Base-by-base conservation (phyloP, 2,888 invertebrate species). In the Tenthredo distinguenda region DNA sequence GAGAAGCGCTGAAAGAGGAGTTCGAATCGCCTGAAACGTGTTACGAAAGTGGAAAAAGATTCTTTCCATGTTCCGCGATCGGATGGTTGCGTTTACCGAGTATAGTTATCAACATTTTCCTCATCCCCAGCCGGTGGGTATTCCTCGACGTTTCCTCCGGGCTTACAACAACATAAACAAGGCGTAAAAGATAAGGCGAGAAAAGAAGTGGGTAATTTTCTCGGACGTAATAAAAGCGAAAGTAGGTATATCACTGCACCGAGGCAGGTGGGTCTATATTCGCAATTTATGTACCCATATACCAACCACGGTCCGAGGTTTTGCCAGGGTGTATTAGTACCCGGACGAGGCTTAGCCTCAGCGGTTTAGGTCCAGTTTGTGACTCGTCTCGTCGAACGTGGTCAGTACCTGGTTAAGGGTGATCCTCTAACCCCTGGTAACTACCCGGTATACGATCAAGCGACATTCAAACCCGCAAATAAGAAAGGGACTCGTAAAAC, bases 351-450 rank as follows among this genome's bases (percentile, higher is more conserved):
- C 72, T 74, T 74, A 40, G n/a, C n/a, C 72, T 21, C 12, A 1
- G 10, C 37, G 43, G 72, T 74, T 74, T 43, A 40, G 43, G 31
- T 74, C 43, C 72, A 74, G 40, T 31, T 74, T 26, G 26, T 26
- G 62, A 26, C 43, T 43, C 10, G 15, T 68, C 31, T 34, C 6
- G 68, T 68, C 68, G 34, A 68, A 68, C 31, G 34, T 34, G 77
- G 47, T 55, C 77, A 77, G 77, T 77, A 34, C 31, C 15, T 40
- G 50, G 77, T 37, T 50, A 77, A 50, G 55, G 55, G 31, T 77
- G 77, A 77, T 77, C 77, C 55, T 47, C 55, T 77, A 77, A 77
- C 50, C 77, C 77, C 77, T 55, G 77, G 77, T 77, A 77, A 77
- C 55, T 7, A 55, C 47, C 37, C 31, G 84, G 84, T 72, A 86